Percentiles rank a stretch among this genome's conserved stretches.
Evolutionary conservation across 2,797 vertebrate genomes (phyloP).

Genomic region (Hoplostethus atlanticus): DNA sequence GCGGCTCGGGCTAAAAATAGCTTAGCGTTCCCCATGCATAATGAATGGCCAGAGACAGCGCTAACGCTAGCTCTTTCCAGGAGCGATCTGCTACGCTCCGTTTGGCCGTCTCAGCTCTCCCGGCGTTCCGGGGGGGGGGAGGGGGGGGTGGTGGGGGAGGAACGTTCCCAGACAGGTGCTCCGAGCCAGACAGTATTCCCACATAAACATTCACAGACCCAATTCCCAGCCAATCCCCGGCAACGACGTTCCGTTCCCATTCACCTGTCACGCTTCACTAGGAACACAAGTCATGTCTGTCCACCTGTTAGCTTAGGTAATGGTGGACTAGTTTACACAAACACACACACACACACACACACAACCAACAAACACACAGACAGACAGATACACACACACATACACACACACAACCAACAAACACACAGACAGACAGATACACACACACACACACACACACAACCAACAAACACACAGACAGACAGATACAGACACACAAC

Average conservation of each 20-base stretch:
- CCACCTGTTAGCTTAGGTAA: slow-evolving; percentile 83
- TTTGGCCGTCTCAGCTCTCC: slow-evolving; percentile 77
- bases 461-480: too few relatives aligned
- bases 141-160: too few relatives aligned
- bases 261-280: slow-evolving; percentile 78
- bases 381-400: too few relatives aligned
- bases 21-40: slow-evolving; percentile 81
- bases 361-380: background rate
- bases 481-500: too few relatives aligned
- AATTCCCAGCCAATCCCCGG: slow-evolving; percentile 76
- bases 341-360: slow-evolving; percentile 10
- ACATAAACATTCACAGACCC: slow-evolving; percentile 73
- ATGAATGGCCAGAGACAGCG: slow-evolving; percentile 81
- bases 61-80: slow-evolving; percentile 81
- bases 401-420: too few relatives aligned
- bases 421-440: background rate
- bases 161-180: slow-evolving; percentile 80
- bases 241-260: slow-evolving; percentile 69
- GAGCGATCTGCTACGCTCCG: slow-evolving; percentile 80
- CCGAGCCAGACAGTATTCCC: slow-evolving; percentile 84
- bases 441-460: slow-evolving; percentile 10
- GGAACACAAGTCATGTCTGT: slow-evolving; percentile 78
- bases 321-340: slow-evolving; percentile 72
- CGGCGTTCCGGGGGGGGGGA: slow-evolving; percentile 59
- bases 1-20: slow-evolving; percentile 78